Conservation (phyloP, 2,113 vertebrate species). For the Myiozetetes cayanensis region DNA sequence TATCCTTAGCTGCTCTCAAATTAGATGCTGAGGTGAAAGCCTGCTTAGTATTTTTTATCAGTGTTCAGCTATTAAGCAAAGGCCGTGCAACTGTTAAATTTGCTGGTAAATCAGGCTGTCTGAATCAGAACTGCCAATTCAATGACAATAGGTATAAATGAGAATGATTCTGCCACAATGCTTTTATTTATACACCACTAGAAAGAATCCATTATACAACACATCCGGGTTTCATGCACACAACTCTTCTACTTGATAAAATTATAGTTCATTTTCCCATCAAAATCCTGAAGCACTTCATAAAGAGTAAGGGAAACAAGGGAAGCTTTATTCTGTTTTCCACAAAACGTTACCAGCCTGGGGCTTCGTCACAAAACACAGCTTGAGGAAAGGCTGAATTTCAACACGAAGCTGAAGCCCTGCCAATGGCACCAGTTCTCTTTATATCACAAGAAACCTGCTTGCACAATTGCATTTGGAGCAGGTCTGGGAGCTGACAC, state of each 20-base stretch:
- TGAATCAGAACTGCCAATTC: constrained; percentile 9
- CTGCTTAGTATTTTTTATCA: not conserved
- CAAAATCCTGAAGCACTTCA: constrained; percentile 50
- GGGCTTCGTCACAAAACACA: not conserved
- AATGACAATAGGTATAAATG: constrained; percentile 9
- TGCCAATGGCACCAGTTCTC: not conserved
- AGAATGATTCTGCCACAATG: constrained; percentile 1
- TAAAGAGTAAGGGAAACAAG: constrained; percentile 48
- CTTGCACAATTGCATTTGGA: not conserved
- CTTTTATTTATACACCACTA: constrained; percentile 17
- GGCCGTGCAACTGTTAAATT: not conserved
- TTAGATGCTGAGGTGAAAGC: not conserved
- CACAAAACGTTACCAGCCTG: not conserved
- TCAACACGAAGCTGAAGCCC: not conserved
- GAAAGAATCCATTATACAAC: constrained; percentile 28
- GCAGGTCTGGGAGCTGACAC: not conserved
- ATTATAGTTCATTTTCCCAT: constrained; percentile 36
- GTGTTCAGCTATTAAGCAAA: not conserved
- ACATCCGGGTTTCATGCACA: not conserved
- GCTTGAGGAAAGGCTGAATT: constrained; percentile 39
- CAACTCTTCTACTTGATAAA: constrained; percentile 46
- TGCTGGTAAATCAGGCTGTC: not conserved
- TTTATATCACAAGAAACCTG: not conserved
- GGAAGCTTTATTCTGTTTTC: constrained; percentile 47
- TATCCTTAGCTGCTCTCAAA: not conserved